phyloP scores from a whole-genome alignment of 2,113 vertebrate genomes.

The Myotis lucifugus region DNA sequence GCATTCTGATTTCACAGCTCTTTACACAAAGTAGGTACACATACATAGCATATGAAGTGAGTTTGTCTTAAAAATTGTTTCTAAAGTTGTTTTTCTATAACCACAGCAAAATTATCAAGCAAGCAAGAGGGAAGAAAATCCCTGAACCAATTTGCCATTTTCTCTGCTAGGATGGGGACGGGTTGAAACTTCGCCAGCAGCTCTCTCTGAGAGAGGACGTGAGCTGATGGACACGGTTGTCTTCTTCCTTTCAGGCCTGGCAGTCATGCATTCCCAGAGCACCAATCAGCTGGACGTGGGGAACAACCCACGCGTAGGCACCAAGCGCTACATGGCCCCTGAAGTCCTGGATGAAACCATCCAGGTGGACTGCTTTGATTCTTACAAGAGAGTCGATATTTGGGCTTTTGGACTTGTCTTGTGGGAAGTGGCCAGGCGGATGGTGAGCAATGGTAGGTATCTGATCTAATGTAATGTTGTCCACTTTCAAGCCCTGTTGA shows the following conservation, averaged over 20 bases:
- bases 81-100: constrained; percentile 31
- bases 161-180: not conserved
- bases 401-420: constrained; percentile 98
- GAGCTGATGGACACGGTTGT: not conserved
- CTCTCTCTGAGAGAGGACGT: not conserved
- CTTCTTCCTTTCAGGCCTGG: constrained; percentile 88
- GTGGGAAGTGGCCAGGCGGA: constrained; percentile 97
- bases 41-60: not conserved
- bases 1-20: not conserved
- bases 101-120: not conserved
- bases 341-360: constrained; percentile 97
- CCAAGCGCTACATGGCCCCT: constrained; percentile 99
- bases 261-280: constrained; percentile 99
- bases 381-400: constrained; percentile 97
- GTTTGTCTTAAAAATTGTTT: not conserved
- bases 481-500: not conserved
- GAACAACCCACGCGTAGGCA: constrained; percentile 98
- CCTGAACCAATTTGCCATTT: not conserved
- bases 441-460: constrained; percentile 96
- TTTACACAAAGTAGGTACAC: not conserved
- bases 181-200: not conserved
- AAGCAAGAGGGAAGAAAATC: not conserved
- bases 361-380: constrained; percentile 98
- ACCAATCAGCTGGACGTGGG: constrained; percentile 98
- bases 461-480: not conserved